Conservation (phyloP, 37 sponge, comb jelly and placozoan species). For the Geodia barretti region DNA sequence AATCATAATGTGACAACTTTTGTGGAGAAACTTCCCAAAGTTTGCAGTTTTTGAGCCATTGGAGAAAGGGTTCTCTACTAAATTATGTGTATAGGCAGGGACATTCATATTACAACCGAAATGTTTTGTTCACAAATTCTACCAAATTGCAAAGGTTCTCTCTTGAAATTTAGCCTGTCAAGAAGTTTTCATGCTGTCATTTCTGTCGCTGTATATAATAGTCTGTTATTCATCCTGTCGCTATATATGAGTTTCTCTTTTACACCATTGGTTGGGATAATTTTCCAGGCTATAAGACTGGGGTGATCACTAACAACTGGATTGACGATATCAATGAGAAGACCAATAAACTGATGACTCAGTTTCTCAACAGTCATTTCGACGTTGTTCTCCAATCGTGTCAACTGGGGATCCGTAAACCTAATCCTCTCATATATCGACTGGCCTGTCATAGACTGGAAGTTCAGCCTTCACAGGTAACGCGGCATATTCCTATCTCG, state of each 20-base stretch:
- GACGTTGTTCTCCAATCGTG: constrained; percentile 46
- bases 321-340: constrained; percentile 31
- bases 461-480: constrained; percentile 36
- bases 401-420: constrained; percentile 49
- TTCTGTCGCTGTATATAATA: background rate
- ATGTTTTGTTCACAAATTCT: no score
- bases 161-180: no score
- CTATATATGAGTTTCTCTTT: background rate
- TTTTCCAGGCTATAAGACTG: constrained; percentile 30
- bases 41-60: no score
- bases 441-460: constrained; percentile 41
- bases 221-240: background rate
- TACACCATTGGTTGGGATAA: background rate
- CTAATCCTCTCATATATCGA: constrained; percentile 28
- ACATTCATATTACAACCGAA: no score
- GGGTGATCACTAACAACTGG: constrained; percentile 64
- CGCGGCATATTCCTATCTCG: background rate
- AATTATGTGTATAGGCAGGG: no score
- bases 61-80: no score
- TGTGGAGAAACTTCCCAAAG: no score
- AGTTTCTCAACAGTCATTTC: constrained; percentile 11
- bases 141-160: no score
- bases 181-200: background rate
- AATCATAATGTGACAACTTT: no score
- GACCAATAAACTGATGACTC: background rate